Evolutionary conservation across 2,888 invertebrate genomes (phyloP), one percentile per base, ranked within the genome.

Genomic region (Lasioglossum malachurum): DNA sequence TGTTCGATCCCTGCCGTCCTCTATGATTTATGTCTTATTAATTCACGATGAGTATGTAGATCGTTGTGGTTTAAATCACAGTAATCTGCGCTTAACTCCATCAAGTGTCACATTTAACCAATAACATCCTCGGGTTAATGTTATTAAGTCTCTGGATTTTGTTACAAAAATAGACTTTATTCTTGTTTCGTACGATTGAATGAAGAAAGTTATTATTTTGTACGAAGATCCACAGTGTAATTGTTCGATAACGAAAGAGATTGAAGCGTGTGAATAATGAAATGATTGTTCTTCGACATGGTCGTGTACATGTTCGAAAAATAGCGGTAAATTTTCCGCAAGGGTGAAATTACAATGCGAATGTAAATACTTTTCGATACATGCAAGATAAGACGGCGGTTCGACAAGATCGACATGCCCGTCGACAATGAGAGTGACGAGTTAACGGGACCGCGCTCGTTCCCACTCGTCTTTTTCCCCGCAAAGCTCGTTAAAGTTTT

Each of bases 351-450:
- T 38, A 38, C 3, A 8, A 5, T 10, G 23, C 35, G 23, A 35
- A 69, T 69, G 31, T 64, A 64, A 31, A 67, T 67, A 19, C 16
- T 19, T n/a, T 12, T 38, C 23, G 69, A 12, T 44, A 19, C 35
- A 10, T 44, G 7, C 23, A 10, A 8, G 73, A 31, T 69, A 49
- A 73, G 73, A 23, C 19, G 12, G 14, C 7, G n/a, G 10, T n/a
- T 31, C 57, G 41, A 75, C 38, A 60, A 71, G 76, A 87, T 49
- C 80, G 75, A 78, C 75, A 35, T 38, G 41, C 82, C n/a, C 31
- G 69, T 83, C 41, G 80, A 84, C 80, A 83, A 82, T 81, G 82
- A 84, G 82, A 90, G 82, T 76, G 83, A 86, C 67, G 76, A 73
- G 79, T 85, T 90, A 87, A 27, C 80, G 86, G 82, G 27, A 41